These are phyloP conservation scores for Pseudochromis fuscus DNA, from an alignment of 2,797 vertebrate species.

Conservation along the genomic window DNA sequence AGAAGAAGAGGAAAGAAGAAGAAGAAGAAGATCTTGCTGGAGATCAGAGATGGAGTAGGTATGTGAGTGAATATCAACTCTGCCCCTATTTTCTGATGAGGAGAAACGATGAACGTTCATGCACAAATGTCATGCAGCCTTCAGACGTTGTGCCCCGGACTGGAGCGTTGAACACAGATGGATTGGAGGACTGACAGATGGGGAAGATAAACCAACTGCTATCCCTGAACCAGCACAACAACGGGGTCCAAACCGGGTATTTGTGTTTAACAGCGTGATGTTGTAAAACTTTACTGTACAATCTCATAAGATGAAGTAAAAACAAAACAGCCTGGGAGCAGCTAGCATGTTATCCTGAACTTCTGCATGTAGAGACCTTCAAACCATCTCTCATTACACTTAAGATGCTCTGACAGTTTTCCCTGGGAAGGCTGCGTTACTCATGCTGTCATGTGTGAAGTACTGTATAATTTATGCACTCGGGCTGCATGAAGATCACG, in stretches of 20 bases:
- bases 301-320: constrained; percentile 1
- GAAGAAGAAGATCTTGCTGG: too few relatives aligned
- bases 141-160: neutral
- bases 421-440: constrained; percentile 3
- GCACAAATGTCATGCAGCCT: constrained; percentile 3
- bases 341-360: neutral
- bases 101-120: too few relatives aligned
- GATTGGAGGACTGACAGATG: constrained; percentile 13
- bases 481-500: constrained; percentile 3
- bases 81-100: too few relatives aligned
- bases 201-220: constrained; percentile 4
- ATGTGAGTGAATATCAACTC: too few relatives aligned
- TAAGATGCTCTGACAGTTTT: constrained; percentile 22
- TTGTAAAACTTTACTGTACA: constrained; percentile 8
- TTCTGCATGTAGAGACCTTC: neutral
- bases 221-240: neutral
- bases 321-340: neutral
- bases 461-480: constrained; percentile 22
- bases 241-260: neutral
- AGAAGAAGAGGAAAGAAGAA: too few relatives aligned
- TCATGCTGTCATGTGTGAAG: constrained; percentile 11
- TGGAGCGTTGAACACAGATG: constrained; percentile 12
- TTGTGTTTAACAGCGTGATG: neutral
- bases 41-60: too few relatives aligned
- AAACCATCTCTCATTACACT: neutral